phyloP scores from a whole-genome alignment of 2,888 invertebrate species.

The Operophtera brumata region DNA sequence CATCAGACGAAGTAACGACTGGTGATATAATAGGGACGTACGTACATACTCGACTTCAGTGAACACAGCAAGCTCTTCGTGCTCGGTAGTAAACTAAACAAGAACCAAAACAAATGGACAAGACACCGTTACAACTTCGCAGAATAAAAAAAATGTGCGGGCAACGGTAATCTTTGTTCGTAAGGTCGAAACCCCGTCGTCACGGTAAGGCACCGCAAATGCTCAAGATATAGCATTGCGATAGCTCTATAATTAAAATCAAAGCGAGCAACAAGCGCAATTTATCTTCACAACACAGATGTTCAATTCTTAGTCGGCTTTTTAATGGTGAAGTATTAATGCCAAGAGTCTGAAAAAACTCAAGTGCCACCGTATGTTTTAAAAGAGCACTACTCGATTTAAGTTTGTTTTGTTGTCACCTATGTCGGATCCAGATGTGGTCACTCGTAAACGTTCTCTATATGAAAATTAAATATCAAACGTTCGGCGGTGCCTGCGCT shows the following conservation, averaged over 20 bases:
- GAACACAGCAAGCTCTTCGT: slow-evolving; percentile 25
- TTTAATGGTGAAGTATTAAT: slow-evolving; percentile 29
- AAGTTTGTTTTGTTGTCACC: slow-evolving; percentile 60
- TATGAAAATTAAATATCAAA: slow-evolving; percentile 38
- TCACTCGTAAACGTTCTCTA: slow-evolving; percentile 40
- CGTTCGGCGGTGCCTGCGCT: slow-evolving; percentile 1
- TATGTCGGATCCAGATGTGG: slow-evolving; percentile 64
- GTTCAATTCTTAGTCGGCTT: slow-evolving; percentile 33
- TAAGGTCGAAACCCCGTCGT: slow-evolving; percentile 59
- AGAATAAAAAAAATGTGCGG: slow-evolving; percentile 70
- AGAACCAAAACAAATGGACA: slow-evolving; percentile 75
- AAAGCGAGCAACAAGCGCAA: slow-evolving; percentile 40
- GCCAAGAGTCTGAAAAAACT: slow-evolving; percentile 35
- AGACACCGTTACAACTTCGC: slow-evolving; percentile 77
- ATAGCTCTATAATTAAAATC: slow-evolving; percentile 60
- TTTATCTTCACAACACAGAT: slow-evolving; percentile 32
- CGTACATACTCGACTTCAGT: slow-evolving; percentile 34
- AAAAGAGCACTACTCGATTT: slow-evolving; percentile 50
- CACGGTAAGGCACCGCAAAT: slow-evolving; percentile 52
- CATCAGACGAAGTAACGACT: slow-evolving; percentile 35
- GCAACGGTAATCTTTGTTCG: slow-evolving; percentile 74
- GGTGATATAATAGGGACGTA: slow-evolving; percentile 46
- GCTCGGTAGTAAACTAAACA: slow-evolving; percentile 25
- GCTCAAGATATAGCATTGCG: slow-evolving; percentile 42
- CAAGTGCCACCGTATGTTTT: slow-evolving; percentile 42